phyloP scores from a whole-genome alignment of 2,113 vertebrate genomes.

The Poecilia latipinna region DNA sequence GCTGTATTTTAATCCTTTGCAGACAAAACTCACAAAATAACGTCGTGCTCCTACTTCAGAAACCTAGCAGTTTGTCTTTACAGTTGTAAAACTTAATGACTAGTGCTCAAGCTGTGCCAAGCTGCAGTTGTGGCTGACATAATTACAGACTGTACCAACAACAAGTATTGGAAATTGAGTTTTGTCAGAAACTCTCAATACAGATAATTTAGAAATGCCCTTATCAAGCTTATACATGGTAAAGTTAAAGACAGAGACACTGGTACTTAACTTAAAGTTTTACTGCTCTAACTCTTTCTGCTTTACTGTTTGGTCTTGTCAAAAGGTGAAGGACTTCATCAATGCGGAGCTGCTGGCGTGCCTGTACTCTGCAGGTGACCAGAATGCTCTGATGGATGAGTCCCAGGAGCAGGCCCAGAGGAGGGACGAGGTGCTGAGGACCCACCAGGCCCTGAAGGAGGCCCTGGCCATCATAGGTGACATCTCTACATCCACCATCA shows the following conservation, averaged over 20 bases:
- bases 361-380: conserved; percentile 93
- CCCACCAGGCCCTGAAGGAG: conserved; percentile 91
- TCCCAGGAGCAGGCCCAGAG: conserved; percentile 91
- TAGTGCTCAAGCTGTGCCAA: no score
- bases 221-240: no score
- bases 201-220: no score
- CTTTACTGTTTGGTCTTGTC: conserved; percentile 6
- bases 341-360: conserved; percentile 94
- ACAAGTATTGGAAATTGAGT: no score
- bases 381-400: conserved; percentile 94
- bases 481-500: conserved; percentile 89
- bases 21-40: no score
- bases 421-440: conserved; percentile 89
- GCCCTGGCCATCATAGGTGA: conserved; percentile 90
- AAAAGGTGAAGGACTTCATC: conserved; percentile 96
- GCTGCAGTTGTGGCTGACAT: no score
- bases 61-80: no score
- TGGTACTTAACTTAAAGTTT: neutral
- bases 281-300: neutral
- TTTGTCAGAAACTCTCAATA: no score
- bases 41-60: no score
- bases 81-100: no score
- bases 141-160: no score
- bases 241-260: neutral
- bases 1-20: no score